Conservation (phyloP, 2,113 vertebrate species). For the Gnathonemus echidnorhynchus region DNA sequence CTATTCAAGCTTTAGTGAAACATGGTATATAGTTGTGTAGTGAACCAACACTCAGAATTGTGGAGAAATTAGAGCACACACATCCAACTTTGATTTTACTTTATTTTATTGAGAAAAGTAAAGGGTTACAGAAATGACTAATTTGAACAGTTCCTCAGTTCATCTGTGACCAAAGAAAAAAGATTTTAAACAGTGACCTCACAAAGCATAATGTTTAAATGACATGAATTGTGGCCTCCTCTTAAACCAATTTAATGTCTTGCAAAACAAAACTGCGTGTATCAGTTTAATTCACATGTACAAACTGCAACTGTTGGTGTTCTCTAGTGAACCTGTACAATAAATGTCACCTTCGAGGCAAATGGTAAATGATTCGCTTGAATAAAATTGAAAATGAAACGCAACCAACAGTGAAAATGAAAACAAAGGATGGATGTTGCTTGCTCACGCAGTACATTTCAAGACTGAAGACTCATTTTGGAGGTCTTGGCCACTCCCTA, state of each 20-base stretch:
- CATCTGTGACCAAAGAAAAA: constrained; percentile 1
- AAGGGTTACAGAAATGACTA: constrained; percentile 21
- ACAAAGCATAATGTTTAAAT: background rate
- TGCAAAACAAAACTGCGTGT: background rate
- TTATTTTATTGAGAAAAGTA: constrained; percentile 28
- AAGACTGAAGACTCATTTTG: background rate
- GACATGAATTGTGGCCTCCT: background rate
- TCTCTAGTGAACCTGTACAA: background rate
- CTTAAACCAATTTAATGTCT: background rate
- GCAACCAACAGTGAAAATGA: background rate
- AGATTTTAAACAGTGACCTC: background rate
- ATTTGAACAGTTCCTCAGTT: constrained; percentile 12
- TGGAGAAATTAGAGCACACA: constrained; percentile 2
- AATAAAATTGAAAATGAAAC: background rate
- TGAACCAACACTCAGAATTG: background rate
- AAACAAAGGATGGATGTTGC: background rate
- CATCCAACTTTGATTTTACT: background rate
- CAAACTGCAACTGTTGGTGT: background rate
- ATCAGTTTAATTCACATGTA: background rate
- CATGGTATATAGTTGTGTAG: background rate
- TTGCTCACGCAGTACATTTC: background rate
- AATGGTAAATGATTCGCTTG: background rate
- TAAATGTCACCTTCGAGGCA: background rate
- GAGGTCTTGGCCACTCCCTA: background rate
- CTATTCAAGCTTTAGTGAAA: background rate